A percentile compares a stretch with the other conserved stretches of the same genome.
phyloP scores from a whole-genome alignment of 1,140 invertebrate species.

The Calephelis nemesis region DNA sequence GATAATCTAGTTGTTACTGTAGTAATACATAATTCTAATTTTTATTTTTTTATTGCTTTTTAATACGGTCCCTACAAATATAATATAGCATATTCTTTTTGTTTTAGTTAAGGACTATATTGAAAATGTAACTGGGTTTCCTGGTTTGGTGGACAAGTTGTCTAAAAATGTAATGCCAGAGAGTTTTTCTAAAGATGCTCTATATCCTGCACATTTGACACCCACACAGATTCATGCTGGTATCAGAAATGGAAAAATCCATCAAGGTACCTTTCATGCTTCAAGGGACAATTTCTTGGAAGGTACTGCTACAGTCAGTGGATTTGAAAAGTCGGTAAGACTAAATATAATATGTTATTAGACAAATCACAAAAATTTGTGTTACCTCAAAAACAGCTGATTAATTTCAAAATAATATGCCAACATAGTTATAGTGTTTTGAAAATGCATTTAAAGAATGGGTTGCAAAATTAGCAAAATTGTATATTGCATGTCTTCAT shows the following conservation, averaged over 20 bases:
- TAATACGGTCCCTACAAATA: too few relatives aligned
- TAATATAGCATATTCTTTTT: constrained; percentile 30
- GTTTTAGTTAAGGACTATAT: constrained; percentile 86
- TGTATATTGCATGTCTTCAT: too few relatives aligned
- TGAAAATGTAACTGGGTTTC: constrained; percentile 82
- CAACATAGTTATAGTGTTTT: too few relatives aligned
- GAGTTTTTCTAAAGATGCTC: constrained; percentile 81
- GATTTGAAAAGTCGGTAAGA: constrained; percentile 86
- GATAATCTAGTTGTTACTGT: too few relatives aligned
- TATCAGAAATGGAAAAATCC: constrained; percentile 87
- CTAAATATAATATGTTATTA: background rate
- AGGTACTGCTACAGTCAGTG: constrained; percentile 92
- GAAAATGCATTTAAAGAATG: too few relatives aligned
- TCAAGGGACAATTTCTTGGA: constrained; percentile 97
- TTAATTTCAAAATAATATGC: too few relatives aligned
- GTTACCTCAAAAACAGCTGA: background rate
- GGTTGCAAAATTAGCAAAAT: too few relatives aligned
- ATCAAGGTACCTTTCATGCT: constrained; percentile 92
- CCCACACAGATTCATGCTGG: constrained; percentile 88
- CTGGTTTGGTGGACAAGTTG: constrained; percentile 90
- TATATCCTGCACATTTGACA: constrained; percentile 93
- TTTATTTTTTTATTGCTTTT: too few relatives aligned
- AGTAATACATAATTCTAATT: too few relatives aligned
- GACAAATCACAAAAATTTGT: background rate
- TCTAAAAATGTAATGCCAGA: constrained; percentile 83